Base-by-base conservation (phyloP, 2,797 vertebrate species). In the Sebastolobus alascanus region DNA sequence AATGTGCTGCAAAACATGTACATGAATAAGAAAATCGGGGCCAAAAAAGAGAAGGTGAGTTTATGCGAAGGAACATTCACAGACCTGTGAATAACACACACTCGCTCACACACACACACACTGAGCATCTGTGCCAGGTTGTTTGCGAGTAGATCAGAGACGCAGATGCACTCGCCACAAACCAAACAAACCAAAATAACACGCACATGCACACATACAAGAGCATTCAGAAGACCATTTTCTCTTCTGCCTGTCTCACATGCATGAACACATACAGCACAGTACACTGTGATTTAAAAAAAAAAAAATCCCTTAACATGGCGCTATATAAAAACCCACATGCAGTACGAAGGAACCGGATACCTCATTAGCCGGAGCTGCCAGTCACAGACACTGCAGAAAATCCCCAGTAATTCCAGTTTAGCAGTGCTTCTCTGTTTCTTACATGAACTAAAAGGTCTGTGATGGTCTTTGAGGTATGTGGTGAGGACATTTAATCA, bases 361-460 rank as follows among this genome's bases (percentile, higher is more conserved):
- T 50, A 63, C 22, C 70, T 88, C 77, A 88, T 87, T 87, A 87
- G 66, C 29, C 68, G 12, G 68, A 16, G 35, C 58, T 74, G 75
- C 11, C 72, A 55, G 80, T 73, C 71, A 56, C 5, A 56, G 25
- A 46, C 22, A 55, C 58, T 33, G 71, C 43, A 83, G 54, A 77
- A 72, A 67, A 80, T 75, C 59, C 33, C 43, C 70, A 70, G 9
- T 75, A 56, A 80, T 64, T 58, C 50, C 66, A 81, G 33, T 82
- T 78, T 56, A 64, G 18, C 55, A 58, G 3, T 13, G 37, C 16
- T 68, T 78, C 75, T 16, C n/a, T 18, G 6, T 20, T 7, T 29
- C 64, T 63, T 35, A 43, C 35, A 77, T 27, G 20, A 73, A 43
- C 33, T 64, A 43, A 75, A 55, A 60, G 4, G 55, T 67, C 25